phyloP scores from a whole-genome alignment of 2,113 vertebrate species.

The Nibea coibor region DNA sequence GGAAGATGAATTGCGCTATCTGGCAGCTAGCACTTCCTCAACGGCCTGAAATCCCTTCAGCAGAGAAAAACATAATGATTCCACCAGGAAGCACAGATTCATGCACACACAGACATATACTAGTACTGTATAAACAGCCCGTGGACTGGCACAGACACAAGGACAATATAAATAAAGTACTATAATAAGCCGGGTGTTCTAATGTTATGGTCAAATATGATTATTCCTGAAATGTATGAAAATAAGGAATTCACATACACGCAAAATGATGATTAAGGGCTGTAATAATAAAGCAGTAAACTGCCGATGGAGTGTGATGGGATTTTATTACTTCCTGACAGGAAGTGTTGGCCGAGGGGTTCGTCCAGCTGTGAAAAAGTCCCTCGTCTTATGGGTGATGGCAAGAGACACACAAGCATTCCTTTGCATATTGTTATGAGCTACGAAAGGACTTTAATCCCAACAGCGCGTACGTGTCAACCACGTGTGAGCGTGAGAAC shows the following conservation, averaged over 20 bases:
- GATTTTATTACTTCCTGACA: conserved; percentile 42
- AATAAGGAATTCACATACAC: not conserved
- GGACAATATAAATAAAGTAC: not conserved
- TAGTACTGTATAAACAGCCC: not conserved
- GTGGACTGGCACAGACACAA: not conserved
- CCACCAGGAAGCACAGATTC: conserved; percentile 37
- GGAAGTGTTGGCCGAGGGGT: conserved; percentile 38
- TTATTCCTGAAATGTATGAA: not conserved
- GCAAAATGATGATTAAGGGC: conserved; percentile 17
- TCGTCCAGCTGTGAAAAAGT: conserved; percentile 49
- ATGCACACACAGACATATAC: not conserved
- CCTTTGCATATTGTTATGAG: conserved; percentile 28
- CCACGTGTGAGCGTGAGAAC: not conserved
- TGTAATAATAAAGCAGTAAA: conserved; percentile 3
- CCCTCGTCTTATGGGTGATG: conserved; percentile 6
- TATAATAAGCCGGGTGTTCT: not conserved
- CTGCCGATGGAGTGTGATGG: conserved; percentile 7
- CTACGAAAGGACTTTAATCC: conserved; percentile 37
- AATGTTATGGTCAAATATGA: not conserved
- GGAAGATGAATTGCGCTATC: conserved; percentile 51
- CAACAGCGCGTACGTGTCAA: conserved; percentile 30
- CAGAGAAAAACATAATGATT: conserved; percentile 51
- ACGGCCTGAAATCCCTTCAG: conserved; percentile 43
- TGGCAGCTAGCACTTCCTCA: conserved; percentile 51
- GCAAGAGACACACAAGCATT: conserved; percentile 41